Percentiles rank a stretch among this genome's conserved stretches.
Evolutionary conservation across 2,797 vertebrate species (phyloP).

Genomic region (Acanthis flammea): DNA sequence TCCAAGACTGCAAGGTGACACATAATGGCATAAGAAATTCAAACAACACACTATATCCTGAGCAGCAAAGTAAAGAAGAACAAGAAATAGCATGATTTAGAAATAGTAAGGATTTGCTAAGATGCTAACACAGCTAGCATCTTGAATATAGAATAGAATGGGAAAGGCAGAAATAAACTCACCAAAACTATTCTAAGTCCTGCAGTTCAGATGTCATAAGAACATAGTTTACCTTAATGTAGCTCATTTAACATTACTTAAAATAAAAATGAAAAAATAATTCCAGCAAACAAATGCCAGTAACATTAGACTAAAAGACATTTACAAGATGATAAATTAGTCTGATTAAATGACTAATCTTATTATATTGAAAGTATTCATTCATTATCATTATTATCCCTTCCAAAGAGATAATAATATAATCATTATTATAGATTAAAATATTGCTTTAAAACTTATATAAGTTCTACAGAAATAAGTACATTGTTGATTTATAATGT

Average conservation of each 20-base stretch:
- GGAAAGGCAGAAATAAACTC: neutral
- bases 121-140: neutral
- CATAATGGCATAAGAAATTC: neutral
- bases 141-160: neutral
- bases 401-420: neutral
- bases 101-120: neutral
- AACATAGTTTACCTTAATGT: neutral
- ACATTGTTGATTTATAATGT: neutral
- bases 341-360: neutral
- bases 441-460: neutral
- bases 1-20: neutral
- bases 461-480: neutral
- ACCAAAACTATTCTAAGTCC: neutral
- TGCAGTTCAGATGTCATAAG: neutral
- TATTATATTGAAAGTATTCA: neutral
- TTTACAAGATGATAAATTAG: neutral
- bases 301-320: neutral
- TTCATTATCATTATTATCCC: neutral
- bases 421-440: neutral
- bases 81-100: neutral
- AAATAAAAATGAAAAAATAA: neutral
- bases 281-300: neutral
- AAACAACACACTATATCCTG: neutral
- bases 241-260: neutral
- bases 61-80: neutral